Percentiles rank a stretch among this genome's conserved stretches.
These are phyloP conservation scores for Lophura nycthemera DNA, from an alignment of 2,113 vertebrate genomes.

Conservation along the genomic window DNA sequence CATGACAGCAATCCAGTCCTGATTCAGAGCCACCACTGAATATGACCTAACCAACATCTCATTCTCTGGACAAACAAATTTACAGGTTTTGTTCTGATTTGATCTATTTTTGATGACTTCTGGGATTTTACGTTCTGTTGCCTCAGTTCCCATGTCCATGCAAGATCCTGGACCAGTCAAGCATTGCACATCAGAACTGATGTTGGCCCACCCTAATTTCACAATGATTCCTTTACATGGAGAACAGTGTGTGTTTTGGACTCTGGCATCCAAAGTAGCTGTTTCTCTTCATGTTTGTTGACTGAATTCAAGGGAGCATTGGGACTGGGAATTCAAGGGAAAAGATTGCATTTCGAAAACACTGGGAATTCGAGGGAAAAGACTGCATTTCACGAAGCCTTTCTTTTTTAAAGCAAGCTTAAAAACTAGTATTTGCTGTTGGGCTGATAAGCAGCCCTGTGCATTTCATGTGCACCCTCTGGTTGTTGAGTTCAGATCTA, in stretches of 20 bases:
- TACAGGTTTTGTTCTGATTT: neutral
- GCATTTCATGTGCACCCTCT: neutral
- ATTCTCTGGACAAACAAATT: neutral
- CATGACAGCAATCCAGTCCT: neutral
- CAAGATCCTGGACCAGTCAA: neutral
- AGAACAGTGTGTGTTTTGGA: neutral
- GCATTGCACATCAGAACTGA: neutral
- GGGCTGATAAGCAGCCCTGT: neutral
- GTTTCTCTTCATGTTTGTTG: conserved; percentile 3
- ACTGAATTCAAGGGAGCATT: neutral
- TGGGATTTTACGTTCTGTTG: neutral
- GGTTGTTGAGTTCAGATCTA: neutral
- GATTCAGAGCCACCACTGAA: neutral
- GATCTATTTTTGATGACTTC: neutral
- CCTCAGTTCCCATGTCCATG: neutral
- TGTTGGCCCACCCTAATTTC: neutral
- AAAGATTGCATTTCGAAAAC: neutral
- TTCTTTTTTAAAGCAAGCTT: neutral
- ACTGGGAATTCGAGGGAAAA: neutral
- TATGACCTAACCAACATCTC: neutral
- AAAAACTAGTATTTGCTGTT: neutral
- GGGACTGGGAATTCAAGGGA: neutral
- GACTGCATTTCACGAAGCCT: neutral
- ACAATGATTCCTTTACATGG: neutral
- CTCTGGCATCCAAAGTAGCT: neutral